Evolutionary conservation across 2,797 vertebrate species (phyloP), one percentile per base, ranked within the genome.

Genomic region (Cottoperca gobio): DNA sequence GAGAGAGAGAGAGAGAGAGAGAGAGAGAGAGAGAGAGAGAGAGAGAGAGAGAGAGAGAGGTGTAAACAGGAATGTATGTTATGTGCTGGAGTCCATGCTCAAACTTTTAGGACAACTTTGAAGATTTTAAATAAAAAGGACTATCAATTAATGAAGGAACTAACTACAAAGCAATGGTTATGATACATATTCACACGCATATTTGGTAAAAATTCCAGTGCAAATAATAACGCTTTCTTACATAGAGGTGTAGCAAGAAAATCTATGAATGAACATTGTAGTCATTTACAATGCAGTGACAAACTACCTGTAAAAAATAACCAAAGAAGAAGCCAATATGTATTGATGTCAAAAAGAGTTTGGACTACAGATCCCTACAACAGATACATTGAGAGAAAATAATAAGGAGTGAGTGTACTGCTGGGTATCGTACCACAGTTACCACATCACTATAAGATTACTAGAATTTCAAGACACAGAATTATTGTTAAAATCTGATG

Each of bases 231-330:
- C 46, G 14, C 60, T 55, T 52, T 50, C 28, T 8, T 42, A 43
- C 19, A 52, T 8, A 70, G 2, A 21, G 21, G 52, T 26, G 58
- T 31, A 24, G 0, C 57, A n/a, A 14, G 13, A 40, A 53, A 39
- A 62, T 70, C 31, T n/a, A 28, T 73, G 49, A 74, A 74, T 74
- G 40, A 45, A 42, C 39, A 31, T 19, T 61, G 21, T 55, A 45
- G 45, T 52, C 40, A 40, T 62, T 24, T 49, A 39, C 10, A 57
- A 17, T 6, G n/a, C 17, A 40, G 24, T 35, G 17, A 26, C 0
- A 3, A 42, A 23, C 2, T 24, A 24, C 19, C 4, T 35, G 23
- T 39, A 9, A 43, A 52, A 69, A 60, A 8, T 14, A n/a, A 26
- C 4, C 3, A 46, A 52, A n/a, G 5, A 23, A 9, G 6, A 17